A percentile compares a stretch with the other conserved stretches of the same genome.
Conservation (phyloP, 2,113 vertebrate genomes). For the Cacatua alba region DNA sequence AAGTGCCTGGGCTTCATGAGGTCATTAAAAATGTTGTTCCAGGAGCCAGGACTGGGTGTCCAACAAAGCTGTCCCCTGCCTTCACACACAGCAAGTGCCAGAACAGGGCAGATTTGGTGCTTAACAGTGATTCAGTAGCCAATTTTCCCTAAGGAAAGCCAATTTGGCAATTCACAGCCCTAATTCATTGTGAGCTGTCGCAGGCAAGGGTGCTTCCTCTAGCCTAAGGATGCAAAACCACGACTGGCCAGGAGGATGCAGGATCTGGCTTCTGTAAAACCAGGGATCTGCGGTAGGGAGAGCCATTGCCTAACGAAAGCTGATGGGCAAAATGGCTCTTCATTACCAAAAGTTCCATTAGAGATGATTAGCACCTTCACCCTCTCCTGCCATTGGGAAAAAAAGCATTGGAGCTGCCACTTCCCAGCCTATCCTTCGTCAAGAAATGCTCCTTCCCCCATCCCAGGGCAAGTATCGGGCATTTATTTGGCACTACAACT, state of each 20-base stretch:
- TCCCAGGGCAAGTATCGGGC: no score
- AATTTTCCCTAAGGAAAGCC: neutral
- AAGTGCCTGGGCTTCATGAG: neutral
- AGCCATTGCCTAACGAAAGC: neutral
- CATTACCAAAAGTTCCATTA: neutral
- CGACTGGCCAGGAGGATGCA: neutral
- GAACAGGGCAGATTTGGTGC: rapidly evolving
- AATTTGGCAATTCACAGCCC: no score
- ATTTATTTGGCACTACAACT: neutral
- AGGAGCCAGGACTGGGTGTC: neutral
- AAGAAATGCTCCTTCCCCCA: neutral
- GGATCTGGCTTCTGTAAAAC: neutral
- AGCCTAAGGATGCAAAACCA: neutral
- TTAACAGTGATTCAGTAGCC: neutral
- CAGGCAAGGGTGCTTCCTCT: neutral
- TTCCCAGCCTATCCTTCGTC: neutral
- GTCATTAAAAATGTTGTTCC: no score
- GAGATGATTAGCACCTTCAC: neutral
- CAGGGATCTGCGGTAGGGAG: neutral
- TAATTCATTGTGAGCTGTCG: neutral
- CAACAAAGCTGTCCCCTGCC: neutral
- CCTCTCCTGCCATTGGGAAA: neutral
- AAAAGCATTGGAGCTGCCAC: neutral
- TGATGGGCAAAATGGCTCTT: neutral
- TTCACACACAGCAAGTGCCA: rapidly evolving